phyloP scores from a whole-genome alignment of 2,113 vertebrate genomes.

The Percopsis transmontana region DNA sequence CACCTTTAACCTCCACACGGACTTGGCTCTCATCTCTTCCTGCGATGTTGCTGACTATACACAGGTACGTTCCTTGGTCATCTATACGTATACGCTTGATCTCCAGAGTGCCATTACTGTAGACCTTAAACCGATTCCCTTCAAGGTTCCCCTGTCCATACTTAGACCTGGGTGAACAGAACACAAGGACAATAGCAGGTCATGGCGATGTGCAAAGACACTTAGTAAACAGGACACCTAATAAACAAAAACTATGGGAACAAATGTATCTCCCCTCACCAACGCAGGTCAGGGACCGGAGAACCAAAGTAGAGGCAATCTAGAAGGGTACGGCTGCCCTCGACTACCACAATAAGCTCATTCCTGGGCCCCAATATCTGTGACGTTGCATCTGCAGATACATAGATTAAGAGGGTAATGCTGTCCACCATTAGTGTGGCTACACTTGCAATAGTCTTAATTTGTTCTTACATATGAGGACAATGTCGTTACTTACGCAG shows the following conservation, averaged over 20 bases:
- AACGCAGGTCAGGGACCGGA: slow-evolving; percentile 89
- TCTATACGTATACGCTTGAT: slow-evolving; percentile 84
- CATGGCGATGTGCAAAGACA: background rate
- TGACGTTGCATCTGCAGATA: slow-evolving; percentile 83
- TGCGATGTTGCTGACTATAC: slow-evolving; percentile 90
- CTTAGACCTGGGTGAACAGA: slow-evolving; percentile 86
- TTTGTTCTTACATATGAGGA: background rate
- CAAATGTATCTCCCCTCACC: slow-evolving; percentile 76
- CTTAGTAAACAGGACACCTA: background rate
- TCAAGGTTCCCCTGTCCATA: slow-evolving; percentile 90
- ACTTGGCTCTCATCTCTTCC: slow-evolving; percentile 90
- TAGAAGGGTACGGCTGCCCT: slow-evolving; percentile 83
- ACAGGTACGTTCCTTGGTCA: slow-evolving; percentile 93
- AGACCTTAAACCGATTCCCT: slow-evolving; percentile 86
- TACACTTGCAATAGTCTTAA: background rate
- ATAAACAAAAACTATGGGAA: background rate
- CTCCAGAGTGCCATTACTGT: slow-evolving; percentile 91
- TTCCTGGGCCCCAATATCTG: slow-evolving; percentile 84
- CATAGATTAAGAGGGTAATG: background rate
- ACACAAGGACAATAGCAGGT: background rate
- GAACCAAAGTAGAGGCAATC: slow-evolving; percentile 94
- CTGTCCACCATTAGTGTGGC: background rate
- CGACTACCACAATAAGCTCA: slow-evolving; percentile 85
- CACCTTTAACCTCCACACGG: slow-evolving; percentile 95
- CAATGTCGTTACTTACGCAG: slow-evolving; percentile 80